phyloP scores from a whole-genome alignment of 2,113 vertebrate genomes.

The Salvator merianae region DNA sequence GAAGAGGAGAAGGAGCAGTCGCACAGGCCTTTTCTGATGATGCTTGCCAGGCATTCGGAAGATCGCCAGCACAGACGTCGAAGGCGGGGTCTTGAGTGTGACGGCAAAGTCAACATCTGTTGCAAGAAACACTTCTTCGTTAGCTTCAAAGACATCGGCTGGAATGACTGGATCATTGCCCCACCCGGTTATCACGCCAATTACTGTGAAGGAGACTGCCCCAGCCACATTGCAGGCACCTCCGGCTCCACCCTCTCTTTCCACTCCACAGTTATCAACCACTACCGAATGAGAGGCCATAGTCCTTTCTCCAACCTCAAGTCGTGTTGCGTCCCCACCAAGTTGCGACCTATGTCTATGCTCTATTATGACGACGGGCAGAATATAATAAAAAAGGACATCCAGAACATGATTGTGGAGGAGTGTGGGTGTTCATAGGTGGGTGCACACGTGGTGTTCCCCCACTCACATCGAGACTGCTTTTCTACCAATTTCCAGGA shows the following conservation, averaged over 20 bases:
- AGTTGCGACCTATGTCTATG: conserved; percentile 99
- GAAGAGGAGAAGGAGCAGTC: conserved; percentile 91
- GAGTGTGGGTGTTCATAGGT: conserved; percentile 95
- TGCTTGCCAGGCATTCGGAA: conserved; percentile 86
- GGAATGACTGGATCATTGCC: conserved; percentile 99
- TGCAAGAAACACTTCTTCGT: conserved; percentile 97
- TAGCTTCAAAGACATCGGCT: conserved; percentile 97
- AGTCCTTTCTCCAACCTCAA: conserved; percentile 93
- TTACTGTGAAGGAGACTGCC: conserved; percentile 98
- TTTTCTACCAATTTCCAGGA: conserved; percentile 34
- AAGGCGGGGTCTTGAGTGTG: conserved; percentile 94
- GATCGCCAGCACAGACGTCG: conserved; percentile 80
- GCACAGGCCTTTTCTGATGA: conserved; percentile 94
- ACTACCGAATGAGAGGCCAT: conserved; percentile 94
- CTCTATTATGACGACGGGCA: conserved; percentile 97
- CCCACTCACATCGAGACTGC: not conserved
- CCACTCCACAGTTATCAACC: conserved; percentile 97
- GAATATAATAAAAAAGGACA: conserved; percentile 99
- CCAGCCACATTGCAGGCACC: conserved; percentile 91
- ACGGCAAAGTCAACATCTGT: conserved; percentile 94
- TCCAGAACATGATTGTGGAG: conserved; percentile 98
- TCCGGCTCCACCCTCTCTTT: conserved; percentile 92
- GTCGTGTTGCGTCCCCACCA: conserved; percentile 95
- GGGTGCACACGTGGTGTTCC: not conserved
- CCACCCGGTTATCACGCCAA: conserved; percentile 95